Percentiles rank a stretch among this genome's conserved stretches.
These are phyloP conservation scores for Erythrocercus mccallii DNA, from an alignment of 2,113 vertebrate genomes.

Conservation along the genomic window DNA sequence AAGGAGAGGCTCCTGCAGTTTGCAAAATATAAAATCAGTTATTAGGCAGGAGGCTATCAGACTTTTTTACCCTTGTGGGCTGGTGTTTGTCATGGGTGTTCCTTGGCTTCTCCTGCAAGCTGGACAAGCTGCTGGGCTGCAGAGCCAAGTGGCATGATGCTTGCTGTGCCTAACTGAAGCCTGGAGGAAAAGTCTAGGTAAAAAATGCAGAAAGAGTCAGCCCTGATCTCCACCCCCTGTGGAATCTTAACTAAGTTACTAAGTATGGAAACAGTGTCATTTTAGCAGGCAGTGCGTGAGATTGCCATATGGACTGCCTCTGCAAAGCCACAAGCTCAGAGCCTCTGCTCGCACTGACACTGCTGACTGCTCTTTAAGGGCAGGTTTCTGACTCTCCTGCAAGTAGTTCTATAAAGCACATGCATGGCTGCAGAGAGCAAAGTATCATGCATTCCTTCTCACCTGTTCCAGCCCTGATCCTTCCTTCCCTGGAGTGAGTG, in stretches of 20 bases:
- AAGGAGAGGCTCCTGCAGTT: background rate
- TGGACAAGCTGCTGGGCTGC: background rate
- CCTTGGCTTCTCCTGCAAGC: background rate
- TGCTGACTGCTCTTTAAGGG: background rate
- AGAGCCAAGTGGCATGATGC: background rate
- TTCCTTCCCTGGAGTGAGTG: background rate
- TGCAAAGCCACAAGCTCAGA: background rate
- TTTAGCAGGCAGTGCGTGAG: background rate
- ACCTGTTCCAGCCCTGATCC: background rate
- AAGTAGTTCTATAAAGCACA: background rate
- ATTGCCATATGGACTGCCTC: background rate
- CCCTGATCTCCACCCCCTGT: background rate
- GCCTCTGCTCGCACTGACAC: background rate
- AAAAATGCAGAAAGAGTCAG: background rate
- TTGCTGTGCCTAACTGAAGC: background rate
- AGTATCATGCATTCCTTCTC: background rate
- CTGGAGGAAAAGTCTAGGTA: background rate
- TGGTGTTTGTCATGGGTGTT: fast-evolving
- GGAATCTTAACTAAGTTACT: conserved; percentile 21
- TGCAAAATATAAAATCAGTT: background rate
- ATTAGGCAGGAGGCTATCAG: background rate
- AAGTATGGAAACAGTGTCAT: conserved; percentile 11
- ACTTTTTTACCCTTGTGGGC: background rate
- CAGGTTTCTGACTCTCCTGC: background rate
- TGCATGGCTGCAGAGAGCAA: background rate